Conservation (phyloP, 2,797 vertebrate species). For the Acropternis orthonyx region DNA sequence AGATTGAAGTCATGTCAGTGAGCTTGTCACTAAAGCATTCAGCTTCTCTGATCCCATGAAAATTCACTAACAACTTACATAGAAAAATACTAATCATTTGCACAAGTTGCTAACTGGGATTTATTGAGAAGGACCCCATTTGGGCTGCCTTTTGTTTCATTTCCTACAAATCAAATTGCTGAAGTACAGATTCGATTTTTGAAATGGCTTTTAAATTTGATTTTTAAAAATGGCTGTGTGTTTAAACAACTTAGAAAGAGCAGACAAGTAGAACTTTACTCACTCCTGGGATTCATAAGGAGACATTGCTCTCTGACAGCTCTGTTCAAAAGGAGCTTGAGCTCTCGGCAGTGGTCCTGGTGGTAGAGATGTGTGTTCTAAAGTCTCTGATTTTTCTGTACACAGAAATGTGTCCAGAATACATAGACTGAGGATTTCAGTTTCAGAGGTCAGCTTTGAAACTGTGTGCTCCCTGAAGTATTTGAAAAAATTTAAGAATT, state of each 20-base stretch:
- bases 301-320: background rate
- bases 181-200: conserved; percentile 51
- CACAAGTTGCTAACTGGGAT: background rate
- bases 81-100: background rate
- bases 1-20: background rate
- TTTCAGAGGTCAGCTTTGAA: conserved; percentile 11
- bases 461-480: background rate
- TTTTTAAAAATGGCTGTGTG: background rate
- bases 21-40: background rate
- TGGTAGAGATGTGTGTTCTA: fast-evolving
- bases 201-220: conserved; percentile 65
- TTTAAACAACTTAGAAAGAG: conserved; percentile 31
- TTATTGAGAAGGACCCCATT: conserved; percentile 19
- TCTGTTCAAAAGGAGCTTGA: background rate
- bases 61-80: background rate
- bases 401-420: background rate
- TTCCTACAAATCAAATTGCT: conserved; percentile 49
- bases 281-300: conserved; percentile 13
- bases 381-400: background rate
- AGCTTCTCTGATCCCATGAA: background rate
- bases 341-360: background rate
- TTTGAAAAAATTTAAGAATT: background rate
- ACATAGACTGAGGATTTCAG: background rate
- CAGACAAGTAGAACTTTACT: background rate
- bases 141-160: conserved; percentile 20